phyloP scores from a whole-genome alignment of 2,797 vertebrate species.

The Acrocephalus scirpaceus region DNA sequence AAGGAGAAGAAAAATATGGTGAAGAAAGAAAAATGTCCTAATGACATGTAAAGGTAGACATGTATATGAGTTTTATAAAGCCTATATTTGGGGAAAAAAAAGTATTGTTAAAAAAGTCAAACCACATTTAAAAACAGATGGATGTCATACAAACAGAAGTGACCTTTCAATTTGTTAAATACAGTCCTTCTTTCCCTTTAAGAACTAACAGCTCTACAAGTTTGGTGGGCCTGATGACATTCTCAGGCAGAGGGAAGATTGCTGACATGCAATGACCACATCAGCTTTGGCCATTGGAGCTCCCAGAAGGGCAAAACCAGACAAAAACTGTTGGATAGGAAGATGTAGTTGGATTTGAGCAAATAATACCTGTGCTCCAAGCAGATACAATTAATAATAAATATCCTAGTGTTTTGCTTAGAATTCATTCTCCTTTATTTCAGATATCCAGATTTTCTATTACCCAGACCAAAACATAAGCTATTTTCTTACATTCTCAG shows the following conservation, averaged over 20 bases:
- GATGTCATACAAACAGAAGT: not conserved
- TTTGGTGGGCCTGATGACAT: not conserved
- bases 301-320: not conserved
- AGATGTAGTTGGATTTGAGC: not conserved
- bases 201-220: not conserved
- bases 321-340: not conserved
- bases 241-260: not conserved
- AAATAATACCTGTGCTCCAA: not conserved
- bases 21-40: not conserved
- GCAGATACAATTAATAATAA: not conserved
- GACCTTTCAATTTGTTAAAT: not conserved
- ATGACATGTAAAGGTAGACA: not conserved
- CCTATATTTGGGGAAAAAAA: not conserved
- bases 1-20: not conserved
- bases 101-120: not conserved
- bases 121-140: not conserved
- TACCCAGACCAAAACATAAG: not conserved
- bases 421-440: not conserved
- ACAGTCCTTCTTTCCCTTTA: not conserved
- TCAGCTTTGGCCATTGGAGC: fast-evolving
- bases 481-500: not conserved
- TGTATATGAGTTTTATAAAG: not conserved
- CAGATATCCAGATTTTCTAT: not conserved
- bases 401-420: not conserved
- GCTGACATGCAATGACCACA: not conserved